Conservation (phyloP, 1,140 invertebrate species). For the Acyrthosiphon pisum region DNA sequence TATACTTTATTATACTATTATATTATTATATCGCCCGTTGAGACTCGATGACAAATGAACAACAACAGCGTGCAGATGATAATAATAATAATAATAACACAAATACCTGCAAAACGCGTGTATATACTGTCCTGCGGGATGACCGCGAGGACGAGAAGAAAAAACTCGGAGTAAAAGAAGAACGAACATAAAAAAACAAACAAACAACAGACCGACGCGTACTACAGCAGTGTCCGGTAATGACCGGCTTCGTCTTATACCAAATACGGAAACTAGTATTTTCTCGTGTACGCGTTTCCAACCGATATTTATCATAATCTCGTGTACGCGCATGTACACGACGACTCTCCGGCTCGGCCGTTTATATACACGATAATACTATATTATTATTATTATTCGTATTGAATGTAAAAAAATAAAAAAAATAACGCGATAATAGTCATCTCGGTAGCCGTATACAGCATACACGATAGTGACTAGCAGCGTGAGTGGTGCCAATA, state of each 20-base stretch:
- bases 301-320: conserved; percentile 48
- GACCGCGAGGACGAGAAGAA: background rate
- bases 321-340: background rate
- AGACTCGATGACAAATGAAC: background rate
- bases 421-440: background rate
- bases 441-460: background rate
- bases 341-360: background rate
- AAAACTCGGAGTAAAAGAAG: background rate
- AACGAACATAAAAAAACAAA: background rate
- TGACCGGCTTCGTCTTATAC: conserved; percentile 45
- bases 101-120: background rate
- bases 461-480: background rate
- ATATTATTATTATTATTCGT: background rate
- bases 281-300: conserved; percentile 43
- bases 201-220: background rate
- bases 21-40: background rate
- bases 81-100: background rate
- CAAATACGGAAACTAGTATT: conserved; percentile 55
- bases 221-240: conserved; percentile 37
- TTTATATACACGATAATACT: background rate
- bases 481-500: background rate
- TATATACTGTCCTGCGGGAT: background rate
- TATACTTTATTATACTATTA: background rate
- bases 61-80: background rate
- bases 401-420: background rate